A percentile compares a stretch with the other conserved stretches of the same genome.
These are phyloP conservation scores for Rhinogobius similis DNA, from an alignment of 2,113 vertebrate genomes.

Conservation along the genomic window DNA sequence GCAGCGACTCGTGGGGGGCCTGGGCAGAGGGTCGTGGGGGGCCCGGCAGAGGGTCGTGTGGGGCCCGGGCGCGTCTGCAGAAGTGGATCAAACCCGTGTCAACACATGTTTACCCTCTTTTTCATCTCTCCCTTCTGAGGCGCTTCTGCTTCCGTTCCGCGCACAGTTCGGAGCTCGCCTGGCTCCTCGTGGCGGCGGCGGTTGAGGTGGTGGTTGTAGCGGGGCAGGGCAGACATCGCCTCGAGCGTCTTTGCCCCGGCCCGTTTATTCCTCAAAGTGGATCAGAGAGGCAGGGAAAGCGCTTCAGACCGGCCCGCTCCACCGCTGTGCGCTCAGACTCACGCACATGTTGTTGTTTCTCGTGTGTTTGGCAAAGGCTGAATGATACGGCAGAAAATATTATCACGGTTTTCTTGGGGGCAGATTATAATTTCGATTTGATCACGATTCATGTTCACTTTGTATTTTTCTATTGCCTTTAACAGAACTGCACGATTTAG, in stretches of 20 bases:
- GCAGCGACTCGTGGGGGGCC: too few species aligned
- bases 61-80: slow-evolving; percentile 31
- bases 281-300: slow-evolving; percentile 62
- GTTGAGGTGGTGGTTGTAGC: slow-evolving; percentile 47
- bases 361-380: too few species aligned
- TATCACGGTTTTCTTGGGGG: too few species aligned
- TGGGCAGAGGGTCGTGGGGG: too few species aligned
- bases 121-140: slow-evolving; percentile 14
- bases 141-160: slow-evolving; percentile 27
- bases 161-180: slow-evolving; percentile 37
- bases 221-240: slow-evolving; percentile 67
- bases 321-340: slow-evolving; percentile 38
- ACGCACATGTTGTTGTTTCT: slow-evolving; percentile 39
- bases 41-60: slow-evolving; percentile 40
- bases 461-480: too few species aligned
- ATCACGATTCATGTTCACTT: too few species aligned
- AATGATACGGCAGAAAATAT: too few species aligned
- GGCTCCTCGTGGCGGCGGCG: slow-evolving; percentile 29
- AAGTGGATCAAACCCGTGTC: slow-evolving; percentile 42
- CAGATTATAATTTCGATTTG: too few species aligned
- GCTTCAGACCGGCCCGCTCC: slow-evolving; percentile 48
- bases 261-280: slow-evolving; percentile 70
- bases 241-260: slow-evolving; percentile 62
- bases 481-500: too few species aligned
- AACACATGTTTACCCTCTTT: slow-evolving; percentile 21